A percentile compares a stretch with the other conserved stretches of the same genome.
Conservation (phyloP, 2,797 vertebrate genomes). For the Pangasius krempfi region DNA sequence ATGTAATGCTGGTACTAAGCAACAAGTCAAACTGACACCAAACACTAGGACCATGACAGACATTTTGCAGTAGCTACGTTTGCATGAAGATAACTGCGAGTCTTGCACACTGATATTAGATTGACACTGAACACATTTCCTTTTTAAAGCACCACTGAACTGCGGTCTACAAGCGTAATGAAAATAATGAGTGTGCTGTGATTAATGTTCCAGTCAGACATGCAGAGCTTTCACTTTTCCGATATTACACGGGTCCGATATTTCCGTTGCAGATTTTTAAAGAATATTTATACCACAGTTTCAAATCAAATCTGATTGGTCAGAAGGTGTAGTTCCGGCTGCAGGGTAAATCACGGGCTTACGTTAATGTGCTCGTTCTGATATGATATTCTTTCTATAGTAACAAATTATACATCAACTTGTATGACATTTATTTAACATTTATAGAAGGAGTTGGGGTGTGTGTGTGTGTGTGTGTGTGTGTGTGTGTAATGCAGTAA, state of each 20-base stretch:
- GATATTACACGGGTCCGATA: not conserved
- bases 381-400: not conserved
- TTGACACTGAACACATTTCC: not conserved
- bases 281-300: not conserved
- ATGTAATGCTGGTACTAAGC: not conserved
- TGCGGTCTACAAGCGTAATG: not conserved
- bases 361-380: not conserved
- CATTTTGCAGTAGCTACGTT: not conserved
- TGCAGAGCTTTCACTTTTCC: not conserved
- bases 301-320: not conserved
- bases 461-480: no score
- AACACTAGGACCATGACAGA: not conserved
- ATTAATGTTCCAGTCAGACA: not conserved
- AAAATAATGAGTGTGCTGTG: not conserved
- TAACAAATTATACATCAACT: no score
- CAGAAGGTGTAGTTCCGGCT: not conserved
- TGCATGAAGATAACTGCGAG: not conserved
- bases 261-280: not conserved
- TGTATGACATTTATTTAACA: no score
- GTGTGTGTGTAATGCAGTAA: no score
- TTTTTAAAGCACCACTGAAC: not conserved
- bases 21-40: not conserved
- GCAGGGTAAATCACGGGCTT: not conserved
- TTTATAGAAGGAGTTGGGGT: no score
- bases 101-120: not conserved